A percentile compares a stretch with the other conserved stretches of the same genome.
Conservation (phyloP, 1,140 invertebrate species). For the Stegodyphus mimosarum region DNA sequence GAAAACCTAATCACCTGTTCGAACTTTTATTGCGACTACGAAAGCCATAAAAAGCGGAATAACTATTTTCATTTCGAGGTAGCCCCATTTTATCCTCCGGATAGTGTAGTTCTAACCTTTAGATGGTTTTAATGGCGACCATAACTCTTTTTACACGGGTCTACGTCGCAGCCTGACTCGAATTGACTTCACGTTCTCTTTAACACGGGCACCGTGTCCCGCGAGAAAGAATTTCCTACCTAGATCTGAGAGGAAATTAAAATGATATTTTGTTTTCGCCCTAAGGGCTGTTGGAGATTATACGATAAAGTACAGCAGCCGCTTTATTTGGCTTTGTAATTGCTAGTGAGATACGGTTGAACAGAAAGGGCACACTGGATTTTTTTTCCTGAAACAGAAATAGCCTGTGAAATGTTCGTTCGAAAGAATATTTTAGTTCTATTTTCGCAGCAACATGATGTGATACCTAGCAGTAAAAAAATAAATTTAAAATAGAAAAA, state of each 20-base stretch:
- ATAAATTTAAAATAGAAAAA: too few species aligned
- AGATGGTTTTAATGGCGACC: constrained; percentile 41
- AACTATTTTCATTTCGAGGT: constrained; percentile 46
- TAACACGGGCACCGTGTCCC: background rate
- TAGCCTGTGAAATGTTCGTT: too few species aligned
- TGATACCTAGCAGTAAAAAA: too few species aligned
- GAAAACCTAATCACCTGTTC: constrained; percentile 53
- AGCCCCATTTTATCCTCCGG: constrained; percentile 34
- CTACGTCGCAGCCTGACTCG: background rate
- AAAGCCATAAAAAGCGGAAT: constrained; percentile 44
- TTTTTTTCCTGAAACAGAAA: too few species aligned
- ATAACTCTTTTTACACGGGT: constrained; percentile 25
- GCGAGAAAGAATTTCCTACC: constrained; percentile 2
- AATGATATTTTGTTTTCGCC: background rate
- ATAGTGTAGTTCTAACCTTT: constrained; percentile 43
- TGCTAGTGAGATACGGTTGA: too few species aligned
- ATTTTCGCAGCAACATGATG: too few species aligned
- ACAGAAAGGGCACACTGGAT: too few species aligned
- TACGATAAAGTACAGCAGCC: background rate
- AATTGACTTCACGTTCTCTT: constrained; percentile 23
- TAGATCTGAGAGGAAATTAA: constrained; percentile 12
- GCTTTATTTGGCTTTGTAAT: background rate
- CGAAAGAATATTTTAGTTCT: too few species aligned
- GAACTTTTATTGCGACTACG: constrained; percentile 49
- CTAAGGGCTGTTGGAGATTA: background rate